Base-by-base conservation (phyloP, 2,888 invertebrate species). In the Aplocera efformata region DNA sequence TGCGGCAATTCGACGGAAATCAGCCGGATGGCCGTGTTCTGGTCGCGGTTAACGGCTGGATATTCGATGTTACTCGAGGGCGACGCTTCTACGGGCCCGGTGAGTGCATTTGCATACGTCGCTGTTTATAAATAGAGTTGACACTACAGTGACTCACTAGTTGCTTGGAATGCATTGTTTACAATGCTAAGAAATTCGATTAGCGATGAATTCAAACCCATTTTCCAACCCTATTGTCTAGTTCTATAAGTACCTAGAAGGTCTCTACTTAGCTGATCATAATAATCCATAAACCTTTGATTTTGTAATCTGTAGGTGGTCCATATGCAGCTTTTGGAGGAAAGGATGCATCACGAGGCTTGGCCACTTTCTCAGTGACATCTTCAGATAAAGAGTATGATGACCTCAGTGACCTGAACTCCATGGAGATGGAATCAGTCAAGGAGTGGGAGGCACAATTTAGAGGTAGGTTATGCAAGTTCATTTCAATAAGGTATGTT, bases 401-500 rank as follows among this genome's bases (percentile, higher is more conserved):
- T 89, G 98, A 99, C 79, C 90, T 99, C 38, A 96, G 96, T 77
- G 98, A 99, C 82, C 91, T 99, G 39, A 95, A 94, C 69, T 92
- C 94, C 7, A 92, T 94, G 89, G 96, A 99, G 89, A 97, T 98
- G 96, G 97, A 97, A 59, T 96, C 96, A 10, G 94, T 98, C 5
- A 91, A 92, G 55, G 98, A 99, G 85, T 99, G 99, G 99, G 98
- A 98, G 79, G 94, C 95, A 81, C 98, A 98, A 78, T 97, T 99
- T 78, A 94, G 94, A 91, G 98, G 45, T 45, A 33, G 23, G 97
- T 96, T 88, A 60, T 25, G 29, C 21, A 7, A 33, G 20, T 38
- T 20, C 28, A 41, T 32, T 33, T 42, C 22, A 41, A 34, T 26
- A 17, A 8, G 28, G 13, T 17, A 34, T 34, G 38, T 51, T 21